Percentiles rank a stretch among this genome's conserved stretches.
phyloP scores from a whole-genome alignment of 1,140 invertebrate genomes.

The Drosophila ambigua region DNA sequence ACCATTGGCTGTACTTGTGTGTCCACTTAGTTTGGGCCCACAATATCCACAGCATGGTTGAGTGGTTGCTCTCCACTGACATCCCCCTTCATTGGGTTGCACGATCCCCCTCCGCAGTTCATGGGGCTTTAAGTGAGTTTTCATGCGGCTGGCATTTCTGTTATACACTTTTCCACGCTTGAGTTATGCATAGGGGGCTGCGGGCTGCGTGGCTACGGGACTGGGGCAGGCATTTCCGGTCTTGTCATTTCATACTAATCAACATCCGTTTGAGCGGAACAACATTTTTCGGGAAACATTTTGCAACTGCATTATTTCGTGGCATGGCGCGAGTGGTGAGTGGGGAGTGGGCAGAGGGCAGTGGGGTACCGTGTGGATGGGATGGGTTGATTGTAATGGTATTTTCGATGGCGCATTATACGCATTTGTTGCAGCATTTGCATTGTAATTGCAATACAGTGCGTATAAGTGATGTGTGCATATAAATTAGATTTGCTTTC shows the following conservation, averaged over 20 bases:
- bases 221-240: slow-evolving; percentile 46
- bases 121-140: slow-evolving; percentile 44
- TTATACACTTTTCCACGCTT: slow-evolving; percentile 17
- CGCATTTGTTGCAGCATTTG: slow-evolving; percentile 62
- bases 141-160: slow-evolving; percentile 21
- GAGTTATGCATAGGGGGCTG: slow-evolving; percentile 34
- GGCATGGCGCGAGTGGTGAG: background rate
- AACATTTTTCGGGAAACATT: slow-evolving; percentile 27
- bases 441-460: slow-evolving; percentile 65
- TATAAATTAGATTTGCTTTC: slow-evolving; percentile 76
- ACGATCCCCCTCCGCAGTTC: slow-evolving; percentile 11
- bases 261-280: slow-evolving; percentile 64
- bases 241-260: slow-evolving; percentile 77
- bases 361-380: background rate
- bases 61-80: slow-evolving; percentile 35
- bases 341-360: background rate
- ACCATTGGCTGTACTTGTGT: slow-evolving; percentile 69
- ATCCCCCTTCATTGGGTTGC: too few relatives aligned
- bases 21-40: slow-evolving; percentile 50
- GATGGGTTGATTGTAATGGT: slow-evolving; percentile 21
- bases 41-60: slow-evolving; percentile 46
- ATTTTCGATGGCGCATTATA: slow-evolving; percentile 50
- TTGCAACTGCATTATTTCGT: slow-evolving; percentile 45
- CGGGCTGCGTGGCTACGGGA: too few relatives aligned
- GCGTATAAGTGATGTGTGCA: slow-evolving; percentile 76